Base-by-base conservation (phyloP, 2,888 invertebrate species). In the Chirona hameri region DNA sequence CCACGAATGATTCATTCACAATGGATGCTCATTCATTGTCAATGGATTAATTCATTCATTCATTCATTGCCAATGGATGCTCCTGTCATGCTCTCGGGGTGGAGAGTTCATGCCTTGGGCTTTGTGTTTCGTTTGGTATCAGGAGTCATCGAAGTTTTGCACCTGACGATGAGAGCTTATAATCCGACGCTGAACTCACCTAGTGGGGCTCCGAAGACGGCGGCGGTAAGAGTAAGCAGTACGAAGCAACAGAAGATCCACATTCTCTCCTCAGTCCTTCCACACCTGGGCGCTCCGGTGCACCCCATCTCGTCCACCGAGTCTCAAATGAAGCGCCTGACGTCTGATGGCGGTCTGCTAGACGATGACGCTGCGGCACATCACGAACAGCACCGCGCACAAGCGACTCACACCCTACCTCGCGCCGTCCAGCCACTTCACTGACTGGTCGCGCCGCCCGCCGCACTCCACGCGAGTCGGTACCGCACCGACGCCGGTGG, bases 401-500 rank as follows among this genome's bases (percentile, higher is more conserved):
- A 14, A 3, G 15, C 29, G 18, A 5, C 29, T 5, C 72, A 72
- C 72, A 27, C 29, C 72, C 29, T 15, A 18, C 14, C 72, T 4
- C 72, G 18, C 29, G 31, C 18, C 31, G 18, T 27, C 65, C 5
- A 29, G 5, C 29, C n/a, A 69, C n/a, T 14, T 29, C 14, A 29
- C 69, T 29, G 69, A 69, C 29, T 39, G 39, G 39, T 39, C 39
- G 39, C 39, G 39, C 39, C n/a, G 24, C 29, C 7, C 12, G 27
- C 29, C 60, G 21, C n/a, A n/a, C 9, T 21, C 21, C 29, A 39
- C 39, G 39, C 39, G 24, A 27, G 39, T 15, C 76, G 76, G 76
- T 76, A 76, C 76, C 39, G 76, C 76, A 76, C 76, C 76, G 76
- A 18, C 76, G 76, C 39, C 39, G 24, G 21, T 46, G 46, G 76